Base-by-base conservation (phyloP, 92 coral and sea anemone genomes). In the Parazoanthus swiftii region DNA sequence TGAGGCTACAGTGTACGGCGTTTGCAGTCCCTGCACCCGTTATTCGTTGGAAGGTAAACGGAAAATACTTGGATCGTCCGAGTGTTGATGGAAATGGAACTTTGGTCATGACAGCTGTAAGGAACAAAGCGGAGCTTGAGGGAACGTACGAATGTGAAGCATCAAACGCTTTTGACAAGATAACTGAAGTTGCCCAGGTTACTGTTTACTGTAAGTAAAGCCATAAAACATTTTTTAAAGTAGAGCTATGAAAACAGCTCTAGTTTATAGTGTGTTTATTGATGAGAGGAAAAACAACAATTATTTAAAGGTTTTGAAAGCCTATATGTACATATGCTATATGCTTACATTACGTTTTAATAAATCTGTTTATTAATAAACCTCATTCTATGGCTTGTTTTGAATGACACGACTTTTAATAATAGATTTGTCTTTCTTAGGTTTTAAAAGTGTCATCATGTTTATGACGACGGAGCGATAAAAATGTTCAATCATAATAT, bases 71-170 rank as follows among this genome's bases (percentile, higher is more conserved):
- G 42, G 63, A 23, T 5, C 18, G 42, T 26, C 4, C 77, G 43
- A 43, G 8, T 82, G 9, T 82, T n/a, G 5, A 11, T 25, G 38
- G 25, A 0, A 71, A 82, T 42, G 86, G 86, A 48, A 82, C 86
- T 5, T 35, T 82, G 54, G 65, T 82, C 13, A 70, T 82, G 11
- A 43, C 13, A 36, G 26, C 68, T 29, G 86, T 82, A 42, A 70
- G 68, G 23, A 48, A 70, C 43, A 82, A 18, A 65, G 77, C 23
- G 10, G 16, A 6, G 13, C 70, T 29, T 10, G 86, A 68, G 66
- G 77, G 86, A 82, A 67, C 25, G 25, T 82, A 82, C n/a, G 76
- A 70, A 51, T 82, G 86, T 18, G 86, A 82, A 44, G 86, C 86
- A 14, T 82, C 86, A 6, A 82, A 82, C 39, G 15, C 11, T 71